Percentiles rank a stretch among this genome's conserved stretches.
These are phyloP conservation scores for Tichodroma muraria DNA, from an alignment of 2,113 vertebrate species.

Conservation along the genomic window DNA sequence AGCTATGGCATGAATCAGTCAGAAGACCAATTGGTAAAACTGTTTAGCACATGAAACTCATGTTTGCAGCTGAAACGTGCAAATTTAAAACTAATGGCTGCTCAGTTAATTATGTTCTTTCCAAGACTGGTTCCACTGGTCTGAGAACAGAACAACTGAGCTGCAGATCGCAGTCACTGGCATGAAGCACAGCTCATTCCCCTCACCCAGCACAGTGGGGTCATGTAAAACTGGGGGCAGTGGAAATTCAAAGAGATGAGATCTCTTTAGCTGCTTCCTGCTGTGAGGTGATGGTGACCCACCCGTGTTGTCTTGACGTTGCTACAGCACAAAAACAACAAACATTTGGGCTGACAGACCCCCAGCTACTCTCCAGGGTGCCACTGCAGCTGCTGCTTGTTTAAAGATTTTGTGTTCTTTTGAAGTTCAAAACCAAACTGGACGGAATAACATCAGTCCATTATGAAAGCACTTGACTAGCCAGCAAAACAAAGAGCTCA, in stretches of 20 bases:
- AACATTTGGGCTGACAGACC: neutral
- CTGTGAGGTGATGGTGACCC: neutral
- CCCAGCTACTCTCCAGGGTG: neutral
- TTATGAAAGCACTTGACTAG: neutral
- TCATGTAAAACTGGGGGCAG: neutral
- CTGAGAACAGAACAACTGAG: neutral
- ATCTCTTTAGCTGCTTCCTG: neutral
- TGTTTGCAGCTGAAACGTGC: neutral
- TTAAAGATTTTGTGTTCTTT: neutral
- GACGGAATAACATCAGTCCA: neutral
- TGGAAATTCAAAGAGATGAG: neutral
- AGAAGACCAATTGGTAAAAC: neutral
- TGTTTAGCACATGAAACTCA: neutral
- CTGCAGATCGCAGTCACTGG: neutral
- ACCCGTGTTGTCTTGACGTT: neutral
- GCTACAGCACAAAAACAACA: neutral
- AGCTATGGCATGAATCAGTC: neutral
- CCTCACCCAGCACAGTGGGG: neutral
- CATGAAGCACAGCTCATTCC: neutral
- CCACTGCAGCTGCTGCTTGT: conserved; percentile 6
- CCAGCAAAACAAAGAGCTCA: neutral
- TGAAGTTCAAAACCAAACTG: conserved; percentile 31
- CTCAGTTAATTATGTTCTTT: neutral
- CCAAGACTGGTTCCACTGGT: neutral
- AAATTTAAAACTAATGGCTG: neutral